Conservation (phyloP, 2,888 invertebrate species). For the Erebia epiphron region DNA sequence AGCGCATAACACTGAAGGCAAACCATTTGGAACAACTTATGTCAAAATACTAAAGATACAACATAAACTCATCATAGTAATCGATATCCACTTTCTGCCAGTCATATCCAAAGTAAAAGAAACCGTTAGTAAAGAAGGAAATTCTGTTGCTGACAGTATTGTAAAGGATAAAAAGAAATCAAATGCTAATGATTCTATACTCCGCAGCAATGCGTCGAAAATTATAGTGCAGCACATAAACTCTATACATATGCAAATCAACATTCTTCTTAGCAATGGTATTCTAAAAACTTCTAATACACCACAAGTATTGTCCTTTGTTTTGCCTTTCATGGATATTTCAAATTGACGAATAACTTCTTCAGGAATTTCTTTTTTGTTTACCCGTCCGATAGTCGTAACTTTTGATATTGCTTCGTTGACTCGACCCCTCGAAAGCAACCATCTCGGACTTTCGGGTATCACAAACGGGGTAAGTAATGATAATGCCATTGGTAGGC, state of each 20-base stretch:
- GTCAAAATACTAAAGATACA: slow-evolving; percentile 56
- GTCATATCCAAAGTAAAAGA: slow-evolving; percentile 59
- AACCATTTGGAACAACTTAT: slow-evolving; percentile 53
- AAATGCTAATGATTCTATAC: slow-evolving; percentile 58
- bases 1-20: slow-evolving; percentile 59
- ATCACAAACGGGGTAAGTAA: slow-evolving; percentile 57
- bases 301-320: slow-evolving; percentile 41
- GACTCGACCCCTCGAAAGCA: slow-evolving; percentile 58
- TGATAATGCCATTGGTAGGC: slow-evolving; percentile 56
- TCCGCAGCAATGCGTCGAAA: slow-evolving; percentile 61
- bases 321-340: slow-evolving; percentile 37
- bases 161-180: slow-evolving; percentile 68
- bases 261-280: slow-evolving; percentile 53
- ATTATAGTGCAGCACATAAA: slow-evolving; percentile 57
- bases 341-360: slow-evolving; percentile 56
- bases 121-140: slow-evolving; percentile 60
- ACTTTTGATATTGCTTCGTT: slow-evolving; percentile 60
- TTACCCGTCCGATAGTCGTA: slow-evolving; percentile 53
- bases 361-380: slow-evolving; percentile 55
- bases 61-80: slow-evolving; percentile 45
- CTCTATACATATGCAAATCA: slow-evolving; percentile 53
- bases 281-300: slow-evolving; percentile 54
- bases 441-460: slow-evolving; percentile 70
- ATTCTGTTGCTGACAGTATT: slow-evolving; percentile 63
- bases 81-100: slow-evolving; percentile 56